Evolutionary conservation across 2,888 invertebrate species (phyloP).

Genomic region (Drosophila mulleri): DNA sequence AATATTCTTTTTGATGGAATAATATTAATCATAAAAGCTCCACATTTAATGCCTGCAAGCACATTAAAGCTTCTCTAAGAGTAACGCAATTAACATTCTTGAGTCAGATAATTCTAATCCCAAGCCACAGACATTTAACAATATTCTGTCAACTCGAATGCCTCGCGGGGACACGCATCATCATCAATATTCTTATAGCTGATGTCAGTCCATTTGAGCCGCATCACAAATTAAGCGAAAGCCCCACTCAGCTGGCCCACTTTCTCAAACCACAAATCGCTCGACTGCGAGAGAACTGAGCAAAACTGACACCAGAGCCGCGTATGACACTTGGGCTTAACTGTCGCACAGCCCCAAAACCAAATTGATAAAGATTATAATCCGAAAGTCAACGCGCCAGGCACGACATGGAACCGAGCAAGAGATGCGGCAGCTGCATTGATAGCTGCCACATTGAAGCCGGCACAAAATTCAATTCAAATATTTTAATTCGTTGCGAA

Average conservation of each 20-base stretch:
- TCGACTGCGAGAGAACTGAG: background rate
- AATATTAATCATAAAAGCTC: no score
- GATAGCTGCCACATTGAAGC: constrained; percentile 48
- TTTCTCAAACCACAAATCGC: background rate
- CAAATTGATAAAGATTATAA: constrained; percentile 58
- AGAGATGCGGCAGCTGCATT: constrained; percentile 46
- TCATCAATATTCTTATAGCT: background rate
- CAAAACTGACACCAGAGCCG: constrained; percentile 23
- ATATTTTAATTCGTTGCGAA: constrained; percentile 60
- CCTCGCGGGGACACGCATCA: background rate
- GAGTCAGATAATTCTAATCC: background rate
- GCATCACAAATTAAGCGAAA: background rate
- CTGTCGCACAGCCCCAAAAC: constrained; percentile 17
- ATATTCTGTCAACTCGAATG: background rate
- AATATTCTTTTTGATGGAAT: no score
- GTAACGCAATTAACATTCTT: background rate
- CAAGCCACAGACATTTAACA: background rate
- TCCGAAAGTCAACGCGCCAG: constrained; percentile 51
- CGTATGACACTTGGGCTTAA: constrained; percentile 5
- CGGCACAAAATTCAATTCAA: constrained; percentile 61
- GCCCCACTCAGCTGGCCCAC: background rate
- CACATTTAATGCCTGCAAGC: background rate
- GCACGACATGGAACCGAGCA: constrained; percentile 47
- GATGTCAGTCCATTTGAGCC: background rate
- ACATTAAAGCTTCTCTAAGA: background rate